Evolutionary conservation across 1,140 invertebrate genomes (phyloP).

Genomic region (Cydia pomonella): DNA sequence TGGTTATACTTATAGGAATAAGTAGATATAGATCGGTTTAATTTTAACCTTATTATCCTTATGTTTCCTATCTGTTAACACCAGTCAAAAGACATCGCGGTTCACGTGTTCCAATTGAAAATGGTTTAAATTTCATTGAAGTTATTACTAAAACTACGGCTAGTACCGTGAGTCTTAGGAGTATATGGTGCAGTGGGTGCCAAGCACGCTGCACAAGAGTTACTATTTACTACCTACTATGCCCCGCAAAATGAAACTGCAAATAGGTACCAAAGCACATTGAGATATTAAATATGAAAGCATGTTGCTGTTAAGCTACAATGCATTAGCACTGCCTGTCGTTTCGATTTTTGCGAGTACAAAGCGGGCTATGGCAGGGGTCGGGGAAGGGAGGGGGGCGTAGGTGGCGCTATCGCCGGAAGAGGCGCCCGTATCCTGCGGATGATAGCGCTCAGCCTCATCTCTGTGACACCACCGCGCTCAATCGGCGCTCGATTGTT

Average conservation of each 20-base stretch:
- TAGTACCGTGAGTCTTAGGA: too few species aligned
- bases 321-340: background rate
- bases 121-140: too few species aligned
- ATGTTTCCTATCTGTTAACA: too few species aligned
- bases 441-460: conserved; percentile 61
- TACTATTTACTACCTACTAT: background rate
- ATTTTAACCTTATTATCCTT: too few species aligned
- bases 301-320: background rate
- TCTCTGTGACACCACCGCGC: conserved; percentile 43
- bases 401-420: conserved; percentile 51
- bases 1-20: too few species aligned
- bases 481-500: conserved; percentile 11
- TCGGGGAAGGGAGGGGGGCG: conserved; percentile 39
- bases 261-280: background rate
- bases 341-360: conserved; percentile 27
- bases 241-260: background rate
- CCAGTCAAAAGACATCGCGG: too few species aligned
- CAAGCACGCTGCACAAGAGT: too few species aligned
- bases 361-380: background rate
- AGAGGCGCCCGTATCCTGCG: conserved; percentile 66
- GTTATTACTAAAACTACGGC: too few species aligned
- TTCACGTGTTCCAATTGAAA: too few species aligned
- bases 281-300: background rate
- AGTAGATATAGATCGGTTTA: too few species aligned
- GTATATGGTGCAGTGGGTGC: too few species aligned